Conservation (phyloP, 2,797 vertebrate species). For the Pterois miles region DNA sequence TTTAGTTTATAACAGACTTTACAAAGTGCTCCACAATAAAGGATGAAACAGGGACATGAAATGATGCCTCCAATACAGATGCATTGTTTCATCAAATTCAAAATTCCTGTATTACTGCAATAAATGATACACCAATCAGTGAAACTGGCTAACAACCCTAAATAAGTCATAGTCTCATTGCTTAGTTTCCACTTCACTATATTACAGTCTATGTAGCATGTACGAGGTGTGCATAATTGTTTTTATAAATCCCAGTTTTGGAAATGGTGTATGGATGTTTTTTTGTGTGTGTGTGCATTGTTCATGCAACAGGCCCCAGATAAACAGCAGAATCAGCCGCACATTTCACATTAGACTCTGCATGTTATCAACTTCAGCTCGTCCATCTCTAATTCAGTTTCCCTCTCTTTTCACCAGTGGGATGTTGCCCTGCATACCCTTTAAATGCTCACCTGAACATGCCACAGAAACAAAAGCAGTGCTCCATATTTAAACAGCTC, state of each 20-base stretch:
- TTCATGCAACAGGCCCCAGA: background rate
- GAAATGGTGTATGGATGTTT: background rate
- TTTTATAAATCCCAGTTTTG: background rate
- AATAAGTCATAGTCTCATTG: background rate
- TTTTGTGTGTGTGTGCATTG: background rate
- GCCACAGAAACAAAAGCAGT: conserved; percentile 14
- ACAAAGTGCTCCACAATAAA: background rate
- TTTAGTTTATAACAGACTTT: background rate
- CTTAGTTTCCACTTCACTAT: background rate
- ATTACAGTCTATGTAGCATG: background rate
- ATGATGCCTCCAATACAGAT: background rate
- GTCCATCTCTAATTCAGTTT: background rate
- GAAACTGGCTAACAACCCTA: background rate
- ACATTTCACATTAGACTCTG: background rate
- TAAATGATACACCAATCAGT: background rate
- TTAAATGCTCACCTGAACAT: conserved; percentile 13
- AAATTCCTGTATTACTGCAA: background rate
- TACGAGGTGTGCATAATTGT: background rate
- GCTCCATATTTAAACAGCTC: conserved; percentile 42
- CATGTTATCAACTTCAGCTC: background rate
- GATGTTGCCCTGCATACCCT: background rate
- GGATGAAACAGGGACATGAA: background rate
- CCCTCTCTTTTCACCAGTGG: background rate
- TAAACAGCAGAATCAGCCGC: background rate
- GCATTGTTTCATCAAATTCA: background rate